Evolutionary conservation across 2,113 vertebrate species (phyloP).

Genomic region (Prunella himalayana): DNA sequence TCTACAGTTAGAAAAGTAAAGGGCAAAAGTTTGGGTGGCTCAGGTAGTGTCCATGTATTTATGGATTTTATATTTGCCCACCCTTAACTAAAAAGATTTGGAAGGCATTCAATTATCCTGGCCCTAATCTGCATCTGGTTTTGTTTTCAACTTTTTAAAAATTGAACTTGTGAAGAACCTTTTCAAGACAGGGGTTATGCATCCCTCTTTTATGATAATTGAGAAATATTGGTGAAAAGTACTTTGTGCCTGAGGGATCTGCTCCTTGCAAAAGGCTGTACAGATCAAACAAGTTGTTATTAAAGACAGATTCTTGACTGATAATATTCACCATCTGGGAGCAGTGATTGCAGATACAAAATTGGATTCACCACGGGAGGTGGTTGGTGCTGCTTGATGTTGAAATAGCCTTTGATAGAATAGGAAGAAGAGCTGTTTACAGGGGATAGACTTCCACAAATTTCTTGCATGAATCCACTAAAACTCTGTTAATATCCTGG

Average conservation of each 20-base stretch:
- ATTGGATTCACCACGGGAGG: slow-evolving; percentile 53
- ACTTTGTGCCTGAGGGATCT: background rate
- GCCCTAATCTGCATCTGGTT: background rate
- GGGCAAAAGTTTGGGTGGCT: background rate
- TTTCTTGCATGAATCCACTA: slow-evolving; percentile 13
- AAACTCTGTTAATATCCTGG: background rate
- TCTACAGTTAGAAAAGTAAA: background rate
- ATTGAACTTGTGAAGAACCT: background rate
- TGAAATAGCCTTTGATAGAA: slow-evolving; percentile 35
- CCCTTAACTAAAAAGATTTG: background rate
- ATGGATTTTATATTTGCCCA: background rate
- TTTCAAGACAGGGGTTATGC: background rate
- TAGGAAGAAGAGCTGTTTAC: background rate
- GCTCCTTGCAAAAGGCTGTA: slow-evolving; percentile 2
- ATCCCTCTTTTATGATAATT: background rate
- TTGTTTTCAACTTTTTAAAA: background rate
- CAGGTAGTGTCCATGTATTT: background rate
- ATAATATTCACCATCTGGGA: slow-evolving; percentile 38
- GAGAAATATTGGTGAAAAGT: background rate
- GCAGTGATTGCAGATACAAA: slow-evolving; percentile 33
- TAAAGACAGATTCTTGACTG: slow-evolving; percentile 29
- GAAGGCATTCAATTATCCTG: background rate
- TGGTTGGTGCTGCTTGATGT: slow-evolving; percentile 2
- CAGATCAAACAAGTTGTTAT: slow-evolving; percentile 46
- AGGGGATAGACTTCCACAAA: background rate